Conservation (phyloP, 2,797 vertebrate species). For the Podargus strigoides region DNA sequence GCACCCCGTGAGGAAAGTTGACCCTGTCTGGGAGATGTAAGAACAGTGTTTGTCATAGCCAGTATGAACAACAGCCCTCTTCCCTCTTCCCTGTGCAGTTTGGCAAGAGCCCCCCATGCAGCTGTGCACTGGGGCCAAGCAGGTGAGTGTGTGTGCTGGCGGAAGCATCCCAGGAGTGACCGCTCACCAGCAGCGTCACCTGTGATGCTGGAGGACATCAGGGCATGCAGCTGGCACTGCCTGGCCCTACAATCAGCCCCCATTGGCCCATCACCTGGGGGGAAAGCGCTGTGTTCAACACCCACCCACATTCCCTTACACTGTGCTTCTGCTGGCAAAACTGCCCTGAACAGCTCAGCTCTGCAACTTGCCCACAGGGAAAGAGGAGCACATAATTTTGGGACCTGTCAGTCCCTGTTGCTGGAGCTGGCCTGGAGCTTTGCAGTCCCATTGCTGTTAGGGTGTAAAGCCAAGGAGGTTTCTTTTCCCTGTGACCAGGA, state of each 20-base stretch:
- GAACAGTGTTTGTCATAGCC: background rate
- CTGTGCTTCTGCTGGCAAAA: background rate
- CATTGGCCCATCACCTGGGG: background rate
- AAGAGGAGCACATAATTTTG: background rate
- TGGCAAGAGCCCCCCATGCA: background rate
- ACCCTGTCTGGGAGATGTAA: background rate
- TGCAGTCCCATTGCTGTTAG: background rate
- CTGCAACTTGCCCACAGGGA: background rate
- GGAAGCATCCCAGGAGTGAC: background rate
- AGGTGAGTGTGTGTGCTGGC: background rate
- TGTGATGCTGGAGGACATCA: background rate
- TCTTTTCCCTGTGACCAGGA: background rate
- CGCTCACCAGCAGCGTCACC: background rate
- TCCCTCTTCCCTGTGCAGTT: background rate
- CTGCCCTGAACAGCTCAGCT: background rate
- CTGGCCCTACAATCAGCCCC: background rate
- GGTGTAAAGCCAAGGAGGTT: background rate
- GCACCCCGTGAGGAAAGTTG: background rate
- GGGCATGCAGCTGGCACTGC: background rate
- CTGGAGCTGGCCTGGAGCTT: background rate
- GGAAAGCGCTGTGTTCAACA: background rate
- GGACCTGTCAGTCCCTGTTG: background rate
- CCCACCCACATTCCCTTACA: rapidly evolving
- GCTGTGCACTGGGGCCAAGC: background rate
- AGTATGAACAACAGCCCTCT: background rate